phyloP scores from a whole-genome alignment of 1,140 invertebrate genomes.

The Drosophila triauraria region DNA sequence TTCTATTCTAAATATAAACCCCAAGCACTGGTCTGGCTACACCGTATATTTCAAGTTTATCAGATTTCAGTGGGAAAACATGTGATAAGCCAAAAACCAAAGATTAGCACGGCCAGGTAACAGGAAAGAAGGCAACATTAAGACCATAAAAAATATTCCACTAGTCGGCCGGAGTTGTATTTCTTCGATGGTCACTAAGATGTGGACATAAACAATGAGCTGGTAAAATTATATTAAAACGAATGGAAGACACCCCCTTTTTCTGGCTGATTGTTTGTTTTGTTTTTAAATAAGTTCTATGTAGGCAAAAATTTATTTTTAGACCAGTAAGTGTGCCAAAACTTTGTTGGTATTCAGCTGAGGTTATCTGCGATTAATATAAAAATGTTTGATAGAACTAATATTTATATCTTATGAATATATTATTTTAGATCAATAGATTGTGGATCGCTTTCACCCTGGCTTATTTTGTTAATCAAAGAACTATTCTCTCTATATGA shows the following conservation, averaged over 20 bases:
- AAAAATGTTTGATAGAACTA: background rate
- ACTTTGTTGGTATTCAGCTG: background rate
- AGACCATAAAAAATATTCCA: conserved; percentile 42
- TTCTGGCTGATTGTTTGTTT: background rate
- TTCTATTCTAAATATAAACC: conserved; percentile 45
- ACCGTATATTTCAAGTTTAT: conserved; percentile 50
- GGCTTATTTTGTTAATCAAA: too few species aligned
- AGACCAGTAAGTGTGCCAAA: background rate
- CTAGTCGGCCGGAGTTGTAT: background rate
- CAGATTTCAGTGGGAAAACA: conserved; percentile 45
- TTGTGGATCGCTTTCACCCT: too few species aligned
- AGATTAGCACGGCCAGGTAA: conserved; percentile 33
- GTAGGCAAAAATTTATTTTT: background rate
- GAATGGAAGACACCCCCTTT: background rate
- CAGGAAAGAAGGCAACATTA: conserved; percentile 23
- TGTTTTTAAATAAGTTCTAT: background rate
- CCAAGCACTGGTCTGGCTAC: background rate
- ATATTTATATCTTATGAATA: too few species aligned
- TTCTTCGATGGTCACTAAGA: background rate
- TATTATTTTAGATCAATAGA: too few species aligned
- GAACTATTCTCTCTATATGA: background rate
- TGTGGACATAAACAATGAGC: conserved; percentile 2
- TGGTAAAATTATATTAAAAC: background rate
- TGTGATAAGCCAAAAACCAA: conserved; percentile 42
- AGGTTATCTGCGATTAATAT: background rate